Base-by-base conservation (phyloP, 1,140 invertebrate genomes). In the Potamilus streckersoni region DNA sequence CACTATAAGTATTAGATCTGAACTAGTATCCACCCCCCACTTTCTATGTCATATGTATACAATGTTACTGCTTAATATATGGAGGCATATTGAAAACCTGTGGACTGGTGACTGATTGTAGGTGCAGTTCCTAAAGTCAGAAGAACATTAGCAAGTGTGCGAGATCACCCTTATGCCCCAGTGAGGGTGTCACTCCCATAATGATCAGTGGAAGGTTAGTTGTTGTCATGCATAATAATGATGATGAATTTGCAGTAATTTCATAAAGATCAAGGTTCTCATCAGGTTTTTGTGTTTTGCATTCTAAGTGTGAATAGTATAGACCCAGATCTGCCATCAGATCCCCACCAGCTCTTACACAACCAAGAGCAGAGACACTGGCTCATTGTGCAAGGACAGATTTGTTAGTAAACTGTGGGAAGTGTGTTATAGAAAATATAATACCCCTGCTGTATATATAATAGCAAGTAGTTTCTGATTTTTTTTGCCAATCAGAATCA, bases 121-220 rank as follows among this genome's bases (percentile, higher is more conserved):
- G 84, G 85, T 85, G 83, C 81, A 61, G 80, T 86, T 55, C 85
- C 81, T 71, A 86, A 86, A 82, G 80, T 86, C 27, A 61, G 84
- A 64, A 73, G 85, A 80, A 83, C 85, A 57, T 73, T 86, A 74
- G 82, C 83, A 57, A 83, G 83, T 75, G 79, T 86, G 71, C 77
- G 85, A 82, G 80, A 84, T 64, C 85, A 86, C 84, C 85, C 85
- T 80, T 86, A 85, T 78, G 81, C 80, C 55, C 82, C 84, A 81
- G 84, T 86, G 58, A 84, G 85, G 82, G 84, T 86, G 27, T 74
- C 82, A 71, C 84, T 84, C 75, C 83, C 83, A 77, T 84, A 81
- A 82, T 73, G 27, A 69, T 74, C 66, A 71, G 38, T 75, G 69
- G 77, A 80, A 86, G 84, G 84, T 86, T 84, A 84, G 85, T 86